Base-by-base conservation (phyloP, 2,888 invertebrate species). In the Gibbula magus region DNA sequence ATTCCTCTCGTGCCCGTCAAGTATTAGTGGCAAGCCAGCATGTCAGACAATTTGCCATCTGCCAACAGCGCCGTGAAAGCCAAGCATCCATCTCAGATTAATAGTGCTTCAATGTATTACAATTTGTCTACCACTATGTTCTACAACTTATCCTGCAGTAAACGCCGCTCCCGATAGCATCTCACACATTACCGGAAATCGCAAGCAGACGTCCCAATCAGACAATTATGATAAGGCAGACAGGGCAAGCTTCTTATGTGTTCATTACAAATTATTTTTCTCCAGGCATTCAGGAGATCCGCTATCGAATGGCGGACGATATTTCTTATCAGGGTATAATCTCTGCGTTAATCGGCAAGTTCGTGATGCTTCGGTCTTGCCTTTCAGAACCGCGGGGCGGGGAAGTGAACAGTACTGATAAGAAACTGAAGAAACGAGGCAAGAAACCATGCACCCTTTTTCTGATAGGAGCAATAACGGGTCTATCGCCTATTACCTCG, bases 261-360 rank as follows among this genome's bases (percentile, higher is more conserved):
- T 78, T 81, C 81, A 79, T 81, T 81, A 76, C 81, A 79, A 81
- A 79, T 81, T 81, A 81, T 81, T 75, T 81, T 81, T 81, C 81
- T 81, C 73, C 54, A 20, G 75, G 79, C 75, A 67, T 78, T 67
- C 75, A 79, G 79, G 79, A 79, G 82, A 67, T 79, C 78, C 66
- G 61, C 82, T 84, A 84, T 82, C 84, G 76, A 45, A 78, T 84
- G 81, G 67, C 84, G 81, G 77, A 79, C 79, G 84, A 77, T 82
- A 78, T 81, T 81, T 79, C 78, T 75, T 82, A 82, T 84, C 81
- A 77, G 77, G 67, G 53, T 45, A 73, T 35, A 78, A 78, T 78
- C 78, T 56, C 35, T 22, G 70, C 45, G 78, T 54, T 73, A 74
- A 73, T 73, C 73, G 78, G 53, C 56, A 22, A 78, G 54, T 78